A percentile compares a stretch with the other conserved stretches of the same genome.
Conservation (phyloP, 2,888 invertebrate species). For the Watsonalla binaria region DNA sequence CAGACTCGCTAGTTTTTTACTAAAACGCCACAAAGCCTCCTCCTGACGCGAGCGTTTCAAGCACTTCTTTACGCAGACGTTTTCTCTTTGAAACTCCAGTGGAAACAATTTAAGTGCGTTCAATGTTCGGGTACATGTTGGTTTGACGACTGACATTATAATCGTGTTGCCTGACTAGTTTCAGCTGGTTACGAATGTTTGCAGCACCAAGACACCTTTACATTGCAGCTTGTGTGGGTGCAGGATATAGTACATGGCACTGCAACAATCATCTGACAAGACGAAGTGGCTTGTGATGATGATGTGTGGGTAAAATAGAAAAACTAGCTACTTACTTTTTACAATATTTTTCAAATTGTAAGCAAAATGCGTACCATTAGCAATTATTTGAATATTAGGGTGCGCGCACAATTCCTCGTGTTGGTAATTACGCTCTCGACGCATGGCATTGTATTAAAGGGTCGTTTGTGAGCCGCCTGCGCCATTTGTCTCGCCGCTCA, state of each 20-base stretch:
- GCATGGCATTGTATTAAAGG: slow-evolving; percentile 13
- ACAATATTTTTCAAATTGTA: no score
- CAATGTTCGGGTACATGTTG: no score
- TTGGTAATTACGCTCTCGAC: slow-evolving; percentile 13
- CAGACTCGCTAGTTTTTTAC: neutral
- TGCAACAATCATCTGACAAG: no score
- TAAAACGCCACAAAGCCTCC: neutral
- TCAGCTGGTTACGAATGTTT: no score
- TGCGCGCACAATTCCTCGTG: slow-evolving; percentile 5
- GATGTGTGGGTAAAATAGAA: no score
- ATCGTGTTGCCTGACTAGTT: no score
- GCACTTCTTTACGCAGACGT: neutral
- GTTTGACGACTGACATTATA: no score
- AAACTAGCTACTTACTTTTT: no score
- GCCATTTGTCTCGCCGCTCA: neutral
- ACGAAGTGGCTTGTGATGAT: no score
- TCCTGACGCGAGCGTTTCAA: neutral
- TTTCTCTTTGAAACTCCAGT: neutral
- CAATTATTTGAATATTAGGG: slow-evolving; percentile 20
- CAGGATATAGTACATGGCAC: no score
- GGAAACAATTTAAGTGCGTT: neutral
- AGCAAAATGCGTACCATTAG: slow-evolving; percentile 14
- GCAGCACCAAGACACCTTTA: no score
- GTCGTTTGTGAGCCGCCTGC: slow-evolving; percentile 14
- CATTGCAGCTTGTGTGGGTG: no score